Base-by-base conservation (phyloP, 37 sponge, comb jelly and placozoan genomes). In the Cladorhizidae sp. region DNA sequence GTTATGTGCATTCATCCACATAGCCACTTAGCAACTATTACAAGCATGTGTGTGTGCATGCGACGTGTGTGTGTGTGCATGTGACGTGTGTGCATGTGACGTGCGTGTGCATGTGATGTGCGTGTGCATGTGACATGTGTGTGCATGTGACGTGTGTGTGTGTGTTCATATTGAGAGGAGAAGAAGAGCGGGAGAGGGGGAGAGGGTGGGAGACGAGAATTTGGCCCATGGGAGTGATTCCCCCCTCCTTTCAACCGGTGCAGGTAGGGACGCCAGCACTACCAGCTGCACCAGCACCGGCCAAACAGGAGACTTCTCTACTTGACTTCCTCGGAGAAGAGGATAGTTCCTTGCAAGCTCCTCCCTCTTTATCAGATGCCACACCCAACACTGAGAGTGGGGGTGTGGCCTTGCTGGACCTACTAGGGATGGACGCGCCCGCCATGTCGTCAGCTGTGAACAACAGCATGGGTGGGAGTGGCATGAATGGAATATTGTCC, bases 251-350 rank as follows among this genome's bases (percentile, higher is more conserved):
- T n/a, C n/a, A n/a, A n/a, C n/a, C n/a, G n/a, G n/a, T n/a, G n/a
- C n/a, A n/a, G n/a, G n/a, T n/a, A n/a, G n/a, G n/a, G n/a, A n/a
- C n/a, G n/a, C n/a, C n/a, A 64, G 21, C 28, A 26, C 37, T 28
- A 9, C 40, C 69, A 36, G 6, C 39, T 51, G 22, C 74, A 51
- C 56, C 28, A 11, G 35, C 35, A 37, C 73, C 45, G 1, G 57
- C 74, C 61, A 40, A 17, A 1, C 83, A 83, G 70, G 76, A 84
- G 51, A 11, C 78, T 52, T 26, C 76, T 1, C 41, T 87, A 31
- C 52, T 91, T 62, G 91, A 90, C 77, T 73, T 91, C 1, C 80
- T 83, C 0, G 87, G 80, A 55, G 80, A 67, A 72, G 64, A 23
- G 21, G 26, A 20, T 74, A 26, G 38, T 35, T 25, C 68, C 23